Conservation (phyloP, 1,140 invertebrate genomes). For the Hermatobates lingyangjiaoensis region DNA sequence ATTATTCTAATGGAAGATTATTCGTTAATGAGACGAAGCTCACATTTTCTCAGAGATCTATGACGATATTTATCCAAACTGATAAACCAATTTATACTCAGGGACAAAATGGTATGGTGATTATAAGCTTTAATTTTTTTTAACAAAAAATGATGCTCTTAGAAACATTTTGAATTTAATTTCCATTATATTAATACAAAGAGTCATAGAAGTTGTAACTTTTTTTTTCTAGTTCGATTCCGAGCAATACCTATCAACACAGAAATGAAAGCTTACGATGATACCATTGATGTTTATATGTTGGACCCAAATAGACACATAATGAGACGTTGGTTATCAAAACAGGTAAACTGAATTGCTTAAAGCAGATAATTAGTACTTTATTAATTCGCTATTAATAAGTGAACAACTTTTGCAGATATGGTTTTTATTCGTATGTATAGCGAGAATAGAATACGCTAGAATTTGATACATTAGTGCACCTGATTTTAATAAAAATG, state of each 20-base stretch:
- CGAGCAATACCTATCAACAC: slow-evolving; percentile 77
- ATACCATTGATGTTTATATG: slow-evolving; percentile 77
- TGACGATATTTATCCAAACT: slow-evolving; percentile 88
- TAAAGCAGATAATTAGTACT: not conserved
- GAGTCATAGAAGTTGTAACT: too few species aligned
- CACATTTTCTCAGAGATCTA: slow-evolving; percentile 66
- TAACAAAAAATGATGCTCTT: not conserved
- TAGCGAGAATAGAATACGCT: too few species aligned
- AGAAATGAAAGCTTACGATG: slow-evolving; percentile 66
- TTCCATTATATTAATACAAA: too few species aligned
- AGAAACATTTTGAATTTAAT: not conserved
- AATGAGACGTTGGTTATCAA: slow-evolving; percentile 75
- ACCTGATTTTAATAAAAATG: too few species aligned
- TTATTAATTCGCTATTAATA: too few species aligned
- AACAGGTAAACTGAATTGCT: slow-evolving; percentile 33
- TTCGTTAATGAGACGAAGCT: slow-evolving; percentile 67
- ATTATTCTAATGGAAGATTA: slow-evolving; percentile 59
- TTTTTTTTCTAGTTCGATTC: slow-evolving; percentile 47
- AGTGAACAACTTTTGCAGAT: too few species aligned
- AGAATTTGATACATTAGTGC: too few species aligned
- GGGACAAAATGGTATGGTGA: slow-evolving; percentile 50
- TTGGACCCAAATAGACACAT: slow-evolving; percentile 68
- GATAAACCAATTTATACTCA: slow-evolving; percentile 93
- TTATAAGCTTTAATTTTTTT: not conserved
- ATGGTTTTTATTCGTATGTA: too few species aligned